Conservation (phyloP, 2,797 vertebrate genomes). For the Remorina albescens region DNA sequence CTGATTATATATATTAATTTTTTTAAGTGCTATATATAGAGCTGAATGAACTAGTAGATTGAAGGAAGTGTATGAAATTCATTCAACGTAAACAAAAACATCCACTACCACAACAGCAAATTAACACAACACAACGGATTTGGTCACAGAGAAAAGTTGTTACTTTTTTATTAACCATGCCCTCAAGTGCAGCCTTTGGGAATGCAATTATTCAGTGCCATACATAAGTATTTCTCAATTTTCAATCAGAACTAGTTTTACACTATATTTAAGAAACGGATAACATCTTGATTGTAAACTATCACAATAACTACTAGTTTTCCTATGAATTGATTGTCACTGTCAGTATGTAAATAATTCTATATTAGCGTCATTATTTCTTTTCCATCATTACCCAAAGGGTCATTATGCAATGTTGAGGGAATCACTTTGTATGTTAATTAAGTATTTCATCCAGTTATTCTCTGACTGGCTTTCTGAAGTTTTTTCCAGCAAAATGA, state of each 20-base stretch:
- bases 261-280: conserved; percentile 21
- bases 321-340: conserved; percentile 6
- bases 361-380: conserved; percentile 26
- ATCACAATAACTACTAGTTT: conserved; percentile 12
- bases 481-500: conserved; percentile 92
- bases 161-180: conserved; percentile 40
- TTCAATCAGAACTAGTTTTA: conserved; percentile 16
- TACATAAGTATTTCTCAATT: conserved; percentile 17
- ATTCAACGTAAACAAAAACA: not conserved
- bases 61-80: too few species aligned
- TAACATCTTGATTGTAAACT: conserved; percentile 4
- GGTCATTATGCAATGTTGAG: conserved; percentile 14
- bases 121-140: conserved; percentile 20
- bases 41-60: too few species aligned
- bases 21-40: too few species aligned
- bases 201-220: conserved; percentile 15
- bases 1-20: too few species aligned
- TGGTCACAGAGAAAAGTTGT: conserved; percentile 13
- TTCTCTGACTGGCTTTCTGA: conserved; percentile 91
- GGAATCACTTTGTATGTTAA: conserved; percentile 7
- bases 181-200: conserved; percentile 15
- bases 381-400: not conserved
- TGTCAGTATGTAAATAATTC: conserved; percentile 9
- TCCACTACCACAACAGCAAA: not conserved
- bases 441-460: conserved; percentile 64